A percentile compares a stretch with the other conserved stretches of the same genome.
Evolutionary conservation across 2,113 vertebrate species (phyloP).

Genomic region (Lycaon pictus): DNA sequence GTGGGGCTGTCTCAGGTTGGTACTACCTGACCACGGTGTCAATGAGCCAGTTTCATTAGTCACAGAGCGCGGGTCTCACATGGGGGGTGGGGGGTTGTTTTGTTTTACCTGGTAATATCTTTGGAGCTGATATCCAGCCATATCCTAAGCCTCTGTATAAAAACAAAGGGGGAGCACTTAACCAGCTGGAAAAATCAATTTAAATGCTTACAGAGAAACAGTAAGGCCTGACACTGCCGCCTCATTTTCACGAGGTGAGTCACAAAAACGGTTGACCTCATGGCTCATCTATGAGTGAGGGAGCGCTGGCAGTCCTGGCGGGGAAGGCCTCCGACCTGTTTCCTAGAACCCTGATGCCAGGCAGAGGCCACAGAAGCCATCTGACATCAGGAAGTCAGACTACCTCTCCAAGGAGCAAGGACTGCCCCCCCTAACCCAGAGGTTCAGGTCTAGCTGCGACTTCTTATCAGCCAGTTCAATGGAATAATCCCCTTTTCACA

Average conservation of each 20-base stretch:
- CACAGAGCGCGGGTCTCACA: background rate
- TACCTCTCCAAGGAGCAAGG: background rate
- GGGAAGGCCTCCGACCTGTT: conserved; percentile 52
- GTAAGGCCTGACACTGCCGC: conserved; percentile 52
- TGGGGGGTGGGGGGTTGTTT: background rate
- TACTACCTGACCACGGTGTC: background rate
- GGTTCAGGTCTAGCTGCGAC: background rate
- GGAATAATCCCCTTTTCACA: background rate
- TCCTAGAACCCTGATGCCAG: conserved; percentile 78
- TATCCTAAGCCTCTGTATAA: conserved; percentile 70
- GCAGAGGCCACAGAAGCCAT: conserved; percentile 56
- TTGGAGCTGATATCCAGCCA: background rate
- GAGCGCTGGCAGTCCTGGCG: conserved; percentile 39
- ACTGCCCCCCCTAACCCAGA: background rate
- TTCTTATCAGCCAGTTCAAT: background rate
- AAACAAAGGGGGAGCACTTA: conserved; percentile 67
- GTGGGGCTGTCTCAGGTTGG: background rate
- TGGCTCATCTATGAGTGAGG: conserved; percentile 77
- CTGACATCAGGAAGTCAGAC: conserved; percentile 47
- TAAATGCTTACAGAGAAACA: conserved; percentile 70
- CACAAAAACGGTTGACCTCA: conserved; percentile 79
- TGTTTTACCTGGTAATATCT: conserved; percentile 61
- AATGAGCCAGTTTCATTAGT: background rate
- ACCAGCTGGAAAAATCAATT: conserved; percentile 78
- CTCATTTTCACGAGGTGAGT: conserved; percentile 80